Percentiles rank a stretch among this genome's conserved stretches.
These are phyloP conservation scores for Lepas anatifera DNA, from an alignment of 2,888 invertebrate species.

Conservation along the genomic window DNA sequence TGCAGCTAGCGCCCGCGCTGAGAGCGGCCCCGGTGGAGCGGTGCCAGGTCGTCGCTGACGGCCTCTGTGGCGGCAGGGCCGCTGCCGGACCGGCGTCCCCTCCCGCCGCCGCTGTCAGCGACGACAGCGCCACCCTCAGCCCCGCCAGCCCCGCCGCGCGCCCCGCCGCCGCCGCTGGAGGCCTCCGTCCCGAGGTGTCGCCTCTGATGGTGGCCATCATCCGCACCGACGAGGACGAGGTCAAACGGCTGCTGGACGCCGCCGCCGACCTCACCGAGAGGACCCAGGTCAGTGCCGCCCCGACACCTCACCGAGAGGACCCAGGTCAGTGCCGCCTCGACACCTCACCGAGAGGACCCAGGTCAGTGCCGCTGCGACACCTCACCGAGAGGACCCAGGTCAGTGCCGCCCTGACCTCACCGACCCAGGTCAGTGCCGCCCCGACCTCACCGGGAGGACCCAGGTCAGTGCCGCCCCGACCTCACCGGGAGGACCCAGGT, in stretches of 20 bases:
- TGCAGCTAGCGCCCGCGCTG: too few relatives aligned
- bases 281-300: background rate
- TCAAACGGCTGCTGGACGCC: background rate
- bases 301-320: background rate
- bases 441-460: too few relatives aligned
- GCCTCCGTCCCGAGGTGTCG: background rate
- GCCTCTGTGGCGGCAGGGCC: too few relatives aligned
- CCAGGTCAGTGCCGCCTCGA: background rate
- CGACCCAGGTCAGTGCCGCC: too few relatives aligned
- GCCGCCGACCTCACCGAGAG: constrained; percentile 2
- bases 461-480: too few relatives aligned
- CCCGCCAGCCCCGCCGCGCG: background rate
- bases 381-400: too few relatives aligned
- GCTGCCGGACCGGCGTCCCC: background rate
- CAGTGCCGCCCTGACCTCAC: too few relatives aligned
- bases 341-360: too few relatives aligned
- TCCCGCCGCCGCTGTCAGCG: background rate
- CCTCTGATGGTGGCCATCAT: background rate
- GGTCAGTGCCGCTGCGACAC: too few relatives aligned
- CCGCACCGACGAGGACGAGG: background rate
- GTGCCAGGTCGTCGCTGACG: too few relatives aligned
- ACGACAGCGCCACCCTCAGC: background rate
- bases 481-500: too few relatives aligned
- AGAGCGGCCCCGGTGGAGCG: background rate
- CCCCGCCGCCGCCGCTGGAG: background rate